A percentile compares a stretch with the other conserved stretches of the same genome.
phyloP scores from a whole-genome alignment of 53 echinoderm and acorn worm species.

The Paracentrotus lividus region DNA sequence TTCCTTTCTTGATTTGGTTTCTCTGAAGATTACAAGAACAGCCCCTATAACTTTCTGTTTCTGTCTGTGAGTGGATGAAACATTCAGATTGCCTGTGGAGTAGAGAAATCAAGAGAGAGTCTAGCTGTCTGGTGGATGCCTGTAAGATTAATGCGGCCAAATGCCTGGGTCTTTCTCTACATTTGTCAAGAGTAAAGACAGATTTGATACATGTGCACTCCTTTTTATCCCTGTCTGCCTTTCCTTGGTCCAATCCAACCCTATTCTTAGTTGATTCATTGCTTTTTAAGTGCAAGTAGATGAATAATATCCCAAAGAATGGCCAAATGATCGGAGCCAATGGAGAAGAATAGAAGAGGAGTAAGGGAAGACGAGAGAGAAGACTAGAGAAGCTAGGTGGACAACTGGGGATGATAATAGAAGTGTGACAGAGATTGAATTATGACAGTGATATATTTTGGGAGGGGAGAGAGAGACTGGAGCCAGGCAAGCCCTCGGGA shows the following conservation, averaged over 20 bases:
- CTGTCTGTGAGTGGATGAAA: background rate
- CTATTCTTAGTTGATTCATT: constrained; percentile 52
- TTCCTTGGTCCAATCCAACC: constrained; percentile 41
- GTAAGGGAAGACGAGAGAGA: constrained; percentile 31
- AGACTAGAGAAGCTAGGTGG: constrained; percentile 48
- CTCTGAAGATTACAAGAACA: too few relatives aligned
- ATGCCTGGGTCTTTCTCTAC: constrained; percentile 52
- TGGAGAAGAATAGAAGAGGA: constrained; percentile 12
- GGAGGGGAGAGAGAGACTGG: constrained; percentile 29
- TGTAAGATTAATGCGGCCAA: constrained; percentile 65
- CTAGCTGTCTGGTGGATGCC: constrained; percentile 18
- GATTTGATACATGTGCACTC: constrained; percentile 64
- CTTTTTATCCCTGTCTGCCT: constrained; percentile 29
- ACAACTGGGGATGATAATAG: constrained; percentile 63
- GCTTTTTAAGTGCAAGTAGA: constrained; percentile 69
- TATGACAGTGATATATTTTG: constrained; percentile 63
- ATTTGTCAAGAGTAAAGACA: constrained; percentile 62
- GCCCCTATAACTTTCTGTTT: background rate
- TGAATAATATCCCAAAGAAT: constrained; percentile 69
- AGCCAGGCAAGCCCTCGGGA: constrained; percentile 61
- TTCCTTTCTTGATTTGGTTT: background rate
- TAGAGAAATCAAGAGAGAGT: too few relatives aligned
- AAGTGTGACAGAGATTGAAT: constrained; percentile 64
- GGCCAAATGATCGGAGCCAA: constrained; percentile 47
- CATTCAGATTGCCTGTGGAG: constrained; percentile 4